These are phyloP conservation scores for Spheniscus humboldti DNA, from an alignment of 2,797 vertebrate species.

Conservation along the genomic window DNA sequence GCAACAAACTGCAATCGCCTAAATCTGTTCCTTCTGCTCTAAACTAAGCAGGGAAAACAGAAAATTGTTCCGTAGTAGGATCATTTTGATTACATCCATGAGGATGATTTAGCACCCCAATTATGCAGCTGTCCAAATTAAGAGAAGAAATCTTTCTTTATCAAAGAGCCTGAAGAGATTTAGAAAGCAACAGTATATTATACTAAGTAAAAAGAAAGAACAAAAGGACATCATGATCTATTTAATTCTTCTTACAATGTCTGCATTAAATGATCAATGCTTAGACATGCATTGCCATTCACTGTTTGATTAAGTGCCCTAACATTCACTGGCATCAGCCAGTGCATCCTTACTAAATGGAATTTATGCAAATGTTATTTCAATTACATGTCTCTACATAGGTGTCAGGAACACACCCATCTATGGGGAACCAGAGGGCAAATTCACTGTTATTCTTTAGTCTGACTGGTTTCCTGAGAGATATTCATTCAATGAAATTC, in stretches of 20 bases:
- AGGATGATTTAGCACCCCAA: conserved; percentile 32
- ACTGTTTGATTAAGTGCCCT: conserved; percentile 8
- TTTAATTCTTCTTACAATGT: not conserved
- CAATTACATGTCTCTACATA: not conserved
- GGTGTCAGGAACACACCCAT: not conserved
- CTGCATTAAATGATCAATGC: conserved; percentile 15
- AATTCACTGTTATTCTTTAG: not conserved
- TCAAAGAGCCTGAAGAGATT: conserved; percentile 4
- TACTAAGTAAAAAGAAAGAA: not conserved
- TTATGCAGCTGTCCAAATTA: conserved; percentile 26
- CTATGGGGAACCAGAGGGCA: not conserved
- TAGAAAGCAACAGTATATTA: not conserved
- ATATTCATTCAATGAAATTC: not conserved
- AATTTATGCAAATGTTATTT: conserved; percentile 27
- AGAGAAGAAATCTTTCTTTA: conserved; percentile 21
- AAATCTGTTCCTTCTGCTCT: not conserved
- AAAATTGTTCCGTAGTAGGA: not conserved
- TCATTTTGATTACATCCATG: not conserved
- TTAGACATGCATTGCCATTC: not conserved
- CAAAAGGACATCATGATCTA: not conserved
- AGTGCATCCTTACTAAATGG: not conserved
- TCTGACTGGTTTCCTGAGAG: not conserved
- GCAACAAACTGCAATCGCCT: not conserved
- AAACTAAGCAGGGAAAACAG: not conserved
- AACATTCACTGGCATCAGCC: not conserved